phyloP scores from a whole-genome alignment of 2,797 vertebrate species.

The Pelodytes ibericus region DNA sequence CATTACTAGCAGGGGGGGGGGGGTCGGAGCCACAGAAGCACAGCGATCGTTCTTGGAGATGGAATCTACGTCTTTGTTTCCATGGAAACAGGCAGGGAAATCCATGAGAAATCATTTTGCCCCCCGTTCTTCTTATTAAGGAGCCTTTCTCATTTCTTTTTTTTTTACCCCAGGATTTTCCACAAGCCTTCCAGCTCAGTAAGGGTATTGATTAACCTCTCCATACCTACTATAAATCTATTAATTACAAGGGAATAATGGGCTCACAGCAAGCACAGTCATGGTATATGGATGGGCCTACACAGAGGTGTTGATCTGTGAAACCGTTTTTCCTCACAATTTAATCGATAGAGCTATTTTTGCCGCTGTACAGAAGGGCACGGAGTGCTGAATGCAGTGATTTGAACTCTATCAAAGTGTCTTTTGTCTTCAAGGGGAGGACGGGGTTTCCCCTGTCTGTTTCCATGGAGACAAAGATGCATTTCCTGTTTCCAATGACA shows the following conservation, averaged over 20 bases:
- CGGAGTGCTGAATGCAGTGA: constrained; percentile 62
- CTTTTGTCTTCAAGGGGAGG: constrained; percentile 66
- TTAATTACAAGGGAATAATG: background rate
- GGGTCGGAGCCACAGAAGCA: constrained; percentile 30
- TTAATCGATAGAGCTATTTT: constrained; percentile 68
- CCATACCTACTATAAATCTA: background rate
- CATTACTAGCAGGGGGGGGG: constrained; percentile 39
- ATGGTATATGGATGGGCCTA: constrained; percentile 21
- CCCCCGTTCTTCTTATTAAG: constrained; percentile 31
- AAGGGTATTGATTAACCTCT: background rate
- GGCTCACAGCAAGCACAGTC: background rate
- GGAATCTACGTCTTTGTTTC: constrained; percentile 44
- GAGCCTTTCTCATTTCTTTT: constrained; percentile 13
- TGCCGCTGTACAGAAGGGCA: constrained; percentile 11
- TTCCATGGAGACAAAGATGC: constrained; percentile 69
- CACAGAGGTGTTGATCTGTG: constrained; percentile 23
- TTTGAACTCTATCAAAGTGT: constrained; percentile 65
- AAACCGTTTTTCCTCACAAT: constrained; percentile 23
- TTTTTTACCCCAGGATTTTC: constrained; percentile 1
- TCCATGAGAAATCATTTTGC: constrained; percentile 44
- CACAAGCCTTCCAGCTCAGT: background rate
- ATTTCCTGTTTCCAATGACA: constrained; percentile 71
- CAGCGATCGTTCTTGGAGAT: constrained; percentile 43
- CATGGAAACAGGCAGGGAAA: constrained; percentile 52
- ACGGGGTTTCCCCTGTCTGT: constrained; percentile 72